These are phyloP conservation scores for Upupa epops DNA, from an alignment of 2,113 vertebrate species.

Conservation along the genomic window DNA sequence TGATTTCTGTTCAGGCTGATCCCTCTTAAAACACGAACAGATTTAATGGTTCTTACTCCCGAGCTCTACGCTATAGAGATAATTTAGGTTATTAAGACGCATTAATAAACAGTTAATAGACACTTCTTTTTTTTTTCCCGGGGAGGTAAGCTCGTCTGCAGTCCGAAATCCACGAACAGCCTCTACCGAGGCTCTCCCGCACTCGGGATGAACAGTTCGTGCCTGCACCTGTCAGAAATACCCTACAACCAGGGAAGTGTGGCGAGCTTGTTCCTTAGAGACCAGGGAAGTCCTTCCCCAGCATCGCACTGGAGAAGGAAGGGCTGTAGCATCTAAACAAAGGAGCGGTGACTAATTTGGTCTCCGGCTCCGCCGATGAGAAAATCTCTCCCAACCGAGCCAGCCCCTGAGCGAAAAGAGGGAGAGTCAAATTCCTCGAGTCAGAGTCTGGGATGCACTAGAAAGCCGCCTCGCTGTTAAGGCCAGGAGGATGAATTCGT, in stretches of 20 bases:
- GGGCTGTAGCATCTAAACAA: background rate
- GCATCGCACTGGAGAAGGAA: background rate
- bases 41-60: conserved; percentile 67
- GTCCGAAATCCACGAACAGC: background rate
- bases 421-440: conserved; percentile 58
- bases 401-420: conserved; percentile 46
- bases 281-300: background rate
- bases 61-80: conserved; percentile 27
- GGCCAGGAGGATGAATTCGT: conserved; percentile 10
- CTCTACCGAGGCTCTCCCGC: background rate
- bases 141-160: background rate
- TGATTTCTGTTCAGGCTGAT: conserved; percentile 63
- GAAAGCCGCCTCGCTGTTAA: conserved; percentile 6
- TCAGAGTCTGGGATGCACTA: conserved; percentile 16
- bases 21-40: conserved; percentile 61
- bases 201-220: background rate
- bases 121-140: background rate
- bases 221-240: background rate
- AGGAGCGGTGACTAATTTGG: conserved; percentile 13
- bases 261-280: background rate
- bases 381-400: conserved; percentile 13
- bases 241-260: background rate
- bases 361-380: background rate
- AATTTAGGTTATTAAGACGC: conserved; percentile 59
- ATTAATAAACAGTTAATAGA: conserved; percentile 54